Percentiles rank a stretch among this genome's conserved stretches.
Conservation (phyloP, 2,888 invertebrate species). For the Lordiphosa fenestrarum region DNA sequence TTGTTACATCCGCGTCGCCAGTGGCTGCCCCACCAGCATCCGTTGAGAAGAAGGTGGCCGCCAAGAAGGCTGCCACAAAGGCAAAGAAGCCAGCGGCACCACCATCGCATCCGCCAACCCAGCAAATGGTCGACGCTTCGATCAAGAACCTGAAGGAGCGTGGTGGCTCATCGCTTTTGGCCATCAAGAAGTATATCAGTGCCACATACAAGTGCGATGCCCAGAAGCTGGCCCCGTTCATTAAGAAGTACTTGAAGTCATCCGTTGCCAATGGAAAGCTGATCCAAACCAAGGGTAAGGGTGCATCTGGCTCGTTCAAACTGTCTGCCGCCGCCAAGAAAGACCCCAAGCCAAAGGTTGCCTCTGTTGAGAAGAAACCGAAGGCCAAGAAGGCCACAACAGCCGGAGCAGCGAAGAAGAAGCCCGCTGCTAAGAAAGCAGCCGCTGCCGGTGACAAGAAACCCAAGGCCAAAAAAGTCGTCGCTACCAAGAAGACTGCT, state of each 20-base stretch:
- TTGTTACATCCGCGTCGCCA: conserved; percentile 37
- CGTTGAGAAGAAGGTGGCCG: conserved; percentile 19
- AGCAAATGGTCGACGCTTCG: conserved; percentile 47
- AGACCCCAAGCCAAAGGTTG: conserved; percentile 32
- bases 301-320: conserved; percentile 55
- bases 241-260: conserved; percentile 82
- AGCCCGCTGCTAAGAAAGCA: conserved; percentile 21
- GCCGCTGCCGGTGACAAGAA: conserved; percentile 31
- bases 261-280: conserved; percentile 82
- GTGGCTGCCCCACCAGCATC: conserved; percentile 28
- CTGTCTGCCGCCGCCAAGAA: conserved; percentile 45
- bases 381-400: conserved; percentile 18
- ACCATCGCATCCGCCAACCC: conserved; percentile 41
- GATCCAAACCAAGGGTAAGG: conserved; percentile 59
- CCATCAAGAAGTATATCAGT: conserved; percentile 48
- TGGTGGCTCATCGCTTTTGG: conserved; percentile 48
- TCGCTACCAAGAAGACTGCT: conserved; percentile 32
- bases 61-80: conserved; percentile 3
- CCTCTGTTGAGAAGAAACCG: conserved; percentile 32
- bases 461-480: conserved; percentile 25
- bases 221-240: conserved; percentile 80
- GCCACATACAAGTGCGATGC: conserved; percentile 50
- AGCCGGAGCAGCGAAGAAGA: conserved; percentile 15
- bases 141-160: conserved; percentile 46
- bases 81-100: conserved; percentile 1